Evolutionary conservation across 35 echinoderm and acorn worm species (phyloP), one percentile per base, ranked within the genome.

Genomic region (Hemicentrotus pulcherrimus): DNA sequence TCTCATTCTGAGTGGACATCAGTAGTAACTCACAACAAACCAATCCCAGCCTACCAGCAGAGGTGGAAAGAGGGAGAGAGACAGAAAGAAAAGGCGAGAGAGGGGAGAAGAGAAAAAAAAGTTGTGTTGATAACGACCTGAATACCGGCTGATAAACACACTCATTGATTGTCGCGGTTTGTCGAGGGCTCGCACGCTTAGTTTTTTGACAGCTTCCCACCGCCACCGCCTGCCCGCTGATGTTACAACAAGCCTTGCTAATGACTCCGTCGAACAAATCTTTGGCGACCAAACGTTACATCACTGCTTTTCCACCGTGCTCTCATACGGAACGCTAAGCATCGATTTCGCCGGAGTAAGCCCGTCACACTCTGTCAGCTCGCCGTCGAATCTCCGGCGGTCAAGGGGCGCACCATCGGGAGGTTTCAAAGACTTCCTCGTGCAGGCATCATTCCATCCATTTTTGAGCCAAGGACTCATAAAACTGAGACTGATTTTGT

Each of bases 21-120:
- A 90, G 88, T 90, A 24, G 33, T 15, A 47, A 90, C 88, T 6
- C 32, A 90, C 88, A 90, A 90, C 88, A 90, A 90, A 90, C 88
- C 88, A 90, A 90, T 90, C 88, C 88, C 88, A 90, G 33, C 88
- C 88, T 90, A 90, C 88, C 88, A 47, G 65, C 65, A 78, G 65
- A 78, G 19, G 65, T n/a, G 19, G 65, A 28, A n/a, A 78, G 65
- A 78, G 65, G 24, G 65, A 78, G 65, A 70, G 61, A n/a, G 22
- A 59, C 52, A 59, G 11, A 78, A 28, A 78, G 28, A 78, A 1
- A 78, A 8, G 24, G 22, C 19, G 65, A 78, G 22, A 28, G 65
- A 78, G 65, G 24, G 65, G 24, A 22, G 4, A 28, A 28, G 65
- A n/a, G 19, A 7, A 78, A n/a, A 71, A 55, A 78, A 78, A 78